Evolutionary conservation across 2,797 vertebrate genomes (phyloP).

Genomic region (Cossypha polioptera): DNA sequence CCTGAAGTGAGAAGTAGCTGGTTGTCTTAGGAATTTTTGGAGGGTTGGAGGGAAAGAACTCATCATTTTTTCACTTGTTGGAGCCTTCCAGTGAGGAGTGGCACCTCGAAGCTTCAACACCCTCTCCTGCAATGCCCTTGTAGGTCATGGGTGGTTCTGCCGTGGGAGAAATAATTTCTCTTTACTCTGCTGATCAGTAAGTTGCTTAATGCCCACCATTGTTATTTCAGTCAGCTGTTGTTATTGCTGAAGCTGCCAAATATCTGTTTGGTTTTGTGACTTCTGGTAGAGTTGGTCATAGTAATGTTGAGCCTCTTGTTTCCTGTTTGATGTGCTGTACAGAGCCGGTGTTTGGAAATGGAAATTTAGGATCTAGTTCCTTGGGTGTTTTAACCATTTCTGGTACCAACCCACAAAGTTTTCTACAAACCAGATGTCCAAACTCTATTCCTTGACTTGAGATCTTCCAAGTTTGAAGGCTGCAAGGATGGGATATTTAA

Average conservation of each 20-base stretch:
- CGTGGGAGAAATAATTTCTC: not conserved
- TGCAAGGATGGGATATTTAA: not conserved
- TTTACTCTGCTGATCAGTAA: not conserved
- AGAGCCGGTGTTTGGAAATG: not conserved
- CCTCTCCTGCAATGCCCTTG: not conserved
- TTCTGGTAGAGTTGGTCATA: not conserved
- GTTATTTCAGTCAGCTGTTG: not conserved
- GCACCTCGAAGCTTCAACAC: rapidly evolving
- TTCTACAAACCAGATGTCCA: not conserved
- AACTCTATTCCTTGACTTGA: not conserved
- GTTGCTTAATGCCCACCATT: not conserved
- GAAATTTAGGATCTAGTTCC: not conserved
- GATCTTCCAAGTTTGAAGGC: not conserved
- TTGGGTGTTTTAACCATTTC: not conserved
- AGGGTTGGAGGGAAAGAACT: not conserved
- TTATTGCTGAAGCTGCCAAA: not conserved
- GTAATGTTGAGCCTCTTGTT: not conserved
- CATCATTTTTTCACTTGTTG: not conserved
- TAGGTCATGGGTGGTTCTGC: not conserved
- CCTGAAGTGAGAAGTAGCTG: not conserved
- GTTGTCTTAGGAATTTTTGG: not conserved
- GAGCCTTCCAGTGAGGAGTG: not conserved
- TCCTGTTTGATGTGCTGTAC: not conserved
- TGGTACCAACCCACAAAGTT: not conserved
- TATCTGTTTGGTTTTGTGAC: not conserved